phyloP scores from a whole-genome alignment of 2,797 vertebrate genomes.

The Manis pentadactyla region DNA sequence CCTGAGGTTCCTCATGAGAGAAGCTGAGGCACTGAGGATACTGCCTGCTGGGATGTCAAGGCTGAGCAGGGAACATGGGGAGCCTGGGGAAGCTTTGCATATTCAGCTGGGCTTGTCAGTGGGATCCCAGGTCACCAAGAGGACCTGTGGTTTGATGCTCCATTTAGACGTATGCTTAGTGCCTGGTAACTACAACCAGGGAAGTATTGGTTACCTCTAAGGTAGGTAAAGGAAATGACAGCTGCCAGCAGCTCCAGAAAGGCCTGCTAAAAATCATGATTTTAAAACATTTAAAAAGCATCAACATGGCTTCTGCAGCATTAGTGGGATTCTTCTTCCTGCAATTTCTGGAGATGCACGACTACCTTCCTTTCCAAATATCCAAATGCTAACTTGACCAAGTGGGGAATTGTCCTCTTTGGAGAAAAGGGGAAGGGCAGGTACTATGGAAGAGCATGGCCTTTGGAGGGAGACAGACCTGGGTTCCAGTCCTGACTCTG shows the following conservation, averaged over 20 bases:
- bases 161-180: conserved; percentile 17
- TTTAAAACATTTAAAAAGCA: not conserved
- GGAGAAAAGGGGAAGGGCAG: not conserved
- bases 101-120: not conserved
- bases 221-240: not conserved
- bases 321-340: not conserved
- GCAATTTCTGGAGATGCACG: not conserved
- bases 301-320: not conserved
- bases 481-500: not conserved
- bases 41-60: not conserved
- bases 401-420: not conserved
- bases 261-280: not conserved
- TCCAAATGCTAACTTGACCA: not conserved
- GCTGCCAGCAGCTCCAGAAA: not conserved
- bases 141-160: not conserved
- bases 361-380: not conserved
- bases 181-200: not conserved
- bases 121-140: not conserved
- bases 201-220: not conserved
- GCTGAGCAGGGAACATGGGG: not conserved
- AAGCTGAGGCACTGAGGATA: not conserved
- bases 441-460: not conserved
- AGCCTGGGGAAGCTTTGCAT: not conserved
- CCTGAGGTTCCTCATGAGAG: not conserved
- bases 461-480: not conserved